Conservation (phyloP, 2,797 vertebrate species). For the Pagetopsis macropterus region DNA sequence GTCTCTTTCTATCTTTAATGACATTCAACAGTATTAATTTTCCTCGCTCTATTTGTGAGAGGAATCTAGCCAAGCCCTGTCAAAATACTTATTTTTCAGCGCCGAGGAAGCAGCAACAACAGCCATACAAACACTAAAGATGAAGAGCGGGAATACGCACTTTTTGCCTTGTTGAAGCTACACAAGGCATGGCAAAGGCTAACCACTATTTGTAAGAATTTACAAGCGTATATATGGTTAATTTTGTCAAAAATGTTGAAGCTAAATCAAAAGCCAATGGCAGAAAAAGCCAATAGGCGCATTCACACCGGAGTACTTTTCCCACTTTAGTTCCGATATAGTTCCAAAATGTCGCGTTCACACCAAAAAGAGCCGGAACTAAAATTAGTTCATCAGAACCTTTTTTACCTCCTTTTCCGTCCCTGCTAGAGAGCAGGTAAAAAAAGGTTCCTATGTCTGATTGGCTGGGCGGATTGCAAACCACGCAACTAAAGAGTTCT, state of each 20-base stretch:
- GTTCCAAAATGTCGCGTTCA: too few relatives aligned
- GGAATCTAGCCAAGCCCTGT: constrained; percentile 49
- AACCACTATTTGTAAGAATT: constrained; percentile 21
- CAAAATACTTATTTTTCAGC: constrained; percentile 43
- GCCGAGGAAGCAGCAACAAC: constrained; percentile 66
- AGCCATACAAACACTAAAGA: constrained; percentile 62
- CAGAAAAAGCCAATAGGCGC: constrained; percentile 35
- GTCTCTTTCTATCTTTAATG: constrained; percentile 26
- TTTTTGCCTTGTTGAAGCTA: constrained; percentile 7
- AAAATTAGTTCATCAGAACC: too few relatives aligned
- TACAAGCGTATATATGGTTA: constrained; percentile 15
- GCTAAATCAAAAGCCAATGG: constrained; percentile 58
- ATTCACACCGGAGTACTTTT: too few relatives aligned
- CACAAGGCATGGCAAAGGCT: constrained; percentile 45
- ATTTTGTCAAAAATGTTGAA: constrained; percentile 36
- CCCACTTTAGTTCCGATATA: too few relatives aligned
- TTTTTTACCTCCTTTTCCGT: too few relatives aligned
- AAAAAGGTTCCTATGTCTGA: too few relatives aligned
- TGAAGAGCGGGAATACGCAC: constrained; percentile 53
- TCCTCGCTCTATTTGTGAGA: constrained; percentile 30
- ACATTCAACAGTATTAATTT: constrained; percentile 57
- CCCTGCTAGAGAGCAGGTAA: too few relatives aligned
- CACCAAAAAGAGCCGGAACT: too few relatives aligned
- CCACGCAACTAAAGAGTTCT: too few relatives aligned
- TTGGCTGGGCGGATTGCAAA: too few relatives aligned